Conservation (phyloP, 2,797 vertebrate genomes). For the Danio jaintianensis region DNA sequence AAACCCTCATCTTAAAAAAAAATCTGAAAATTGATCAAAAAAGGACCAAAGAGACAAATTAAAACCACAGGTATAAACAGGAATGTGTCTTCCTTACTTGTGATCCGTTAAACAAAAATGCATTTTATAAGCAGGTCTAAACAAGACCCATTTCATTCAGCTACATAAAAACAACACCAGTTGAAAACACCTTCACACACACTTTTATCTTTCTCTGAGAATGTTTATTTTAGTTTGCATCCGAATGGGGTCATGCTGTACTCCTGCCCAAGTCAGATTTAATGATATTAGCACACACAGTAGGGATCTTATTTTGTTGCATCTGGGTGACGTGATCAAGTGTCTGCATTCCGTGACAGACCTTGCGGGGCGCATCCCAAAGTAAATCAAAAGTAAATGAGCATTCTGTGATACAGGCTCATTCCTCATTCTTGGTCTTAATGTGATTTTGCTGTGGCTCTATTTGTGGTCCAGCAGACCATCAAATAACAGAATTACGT, state of each 20-base stretch:
- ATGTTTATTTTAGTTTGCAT: constrained; percentile 2
- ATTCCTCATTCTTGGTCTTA: constrained; percentile 59
- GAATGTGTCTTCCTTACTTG: too few species aligned
- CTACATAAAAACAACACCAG: background rate
- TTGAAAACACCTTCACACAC: background rate
- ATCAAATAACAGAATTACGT: constrained; percentile 49
- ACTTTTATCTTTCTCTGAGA: background rate
- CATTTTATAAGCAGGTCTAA: too few species aligned
- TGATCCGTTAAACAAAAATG: too few species aligned
- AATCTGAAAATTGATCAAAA: too few species aligned
- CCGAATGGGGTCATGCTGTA: background rate
- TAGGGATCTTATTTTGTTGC: constrained; percentile 54
- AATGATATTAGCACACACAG: constrained; percentile 45
- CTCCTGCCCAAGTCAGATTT: constrained; percentile 12
- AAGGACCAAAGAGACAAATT: too few species aligned
- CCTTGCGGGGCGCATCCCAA: constrained; percentile 44
- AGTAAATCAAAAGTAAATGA: constrained; percentile 57
- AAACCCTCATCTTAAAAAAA: too few species aligned
- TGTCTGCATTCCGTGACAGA: constrained; percentile 35
- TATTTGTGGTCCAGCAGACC: constrained; percentile 44
- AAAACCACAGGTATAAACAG: too few species aligned
- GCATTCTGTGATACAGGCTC: constrained; percentile 39
- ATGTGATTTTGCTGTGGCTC: constrained; percentile 57
- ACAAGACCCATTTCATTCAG: background rate
- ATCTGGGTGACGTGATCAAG: constrained; percentile 51